phyloP scores from a whole-genome alignment of 2,797 vertebrate species.

The Prionace glauca region DNA sequence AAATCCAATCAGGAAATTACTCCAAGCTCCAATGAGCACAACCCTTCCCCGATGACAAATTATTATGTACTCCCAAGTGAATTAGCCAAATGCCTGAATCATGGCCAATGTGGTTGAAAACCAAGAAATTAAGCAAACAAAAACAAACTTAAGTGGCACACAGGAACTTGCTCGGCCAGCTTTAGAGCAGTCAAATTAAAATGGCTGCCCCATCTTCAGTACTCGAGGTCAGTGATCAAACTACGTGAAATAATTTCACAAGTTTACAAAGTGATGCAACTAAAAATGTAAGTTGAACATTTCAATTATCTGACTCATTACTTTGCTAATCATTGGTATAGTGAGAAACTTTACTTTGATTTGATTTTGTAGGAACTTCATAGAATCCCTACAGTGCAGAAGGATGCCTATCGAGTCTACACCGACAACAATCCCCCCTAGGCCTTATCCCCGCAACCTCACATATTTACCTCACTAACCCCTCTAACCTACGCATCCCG shows the following conservation, averaged over 20 bases:
- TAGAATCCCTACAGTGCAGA: too few relatives aligned
- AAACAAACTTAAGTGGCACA: not conserved
- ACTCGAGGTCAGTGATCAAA: not conserved
- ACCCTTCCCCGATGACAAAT: not conserved
- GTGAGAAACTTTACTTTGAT: too few relatives aligned
- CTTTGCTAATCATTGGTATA: not conserved
- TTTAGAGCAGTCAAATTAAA: not conserved
- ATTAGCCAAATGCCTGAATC: not conserved
- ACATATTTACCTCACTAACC: too few relatives aligned
- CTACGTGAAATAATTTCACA: not conserved
- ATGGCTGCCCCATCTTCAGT: not conserved
- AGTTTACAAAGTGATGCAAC: not conserved
- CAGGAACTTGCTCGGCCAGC: not conserved
- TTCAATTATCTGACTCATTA: not conserved
- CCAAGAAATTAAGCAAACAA: not conserved
- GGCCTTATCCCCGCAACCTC: too few relatives aligned
- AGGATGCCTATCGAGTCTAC: too few relatives aligned
- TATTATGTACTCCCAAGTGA: not conserved
- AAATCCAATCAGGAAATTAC: not conserved
- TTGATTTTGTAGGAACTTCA: too few relatives aligned
- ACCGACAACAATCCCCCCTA: too few relatives aligned
- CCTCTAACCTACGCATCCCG: too few relatives aligned
- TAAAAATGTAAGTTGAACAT: not conserved
- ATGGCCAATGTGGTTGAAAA: not conserved
- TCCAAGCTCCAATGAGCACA: not conserved